Conservation (phyloP, 2,797 vertebrate genomes). For the Platalea minor region DNA sequence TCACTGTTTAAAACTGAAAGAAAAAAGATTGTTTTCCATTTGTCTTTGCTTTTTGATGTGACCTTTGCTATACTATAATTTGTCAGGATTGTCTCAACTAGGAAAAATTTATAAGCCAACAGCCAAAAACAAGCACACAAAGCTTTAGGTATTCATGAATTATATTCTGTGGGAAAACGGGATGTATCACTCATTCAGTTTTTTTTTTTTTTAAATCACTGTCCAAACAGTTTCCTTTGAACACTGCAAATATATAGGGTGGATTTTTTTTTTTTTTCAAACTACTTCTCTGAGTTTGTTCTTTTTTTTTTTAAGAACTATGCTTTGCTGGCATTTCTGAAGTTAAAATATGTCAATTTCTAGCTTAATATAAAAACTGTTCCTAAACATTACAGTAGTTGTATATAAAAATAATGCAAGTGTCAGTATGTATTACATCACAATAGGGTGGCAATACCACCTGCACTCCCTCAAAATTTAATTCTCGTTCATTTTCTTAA, state of each 20-base stretch:
- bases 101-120: not conserved
- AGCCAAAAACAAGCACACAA: not conserved
- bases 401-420: not conserved
- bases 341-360: not conserved
- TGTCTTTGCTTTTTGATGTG: not conserved
- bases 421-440: not conserved
- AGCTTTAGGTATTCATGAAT: not conserved
- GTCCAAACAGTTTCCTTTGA: not conserved
- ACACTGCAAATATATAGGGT: not conserved
- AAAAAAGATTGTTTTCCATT: not conserved
- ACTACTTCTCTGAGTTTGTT: not conserved
- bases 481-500: slow-evolving; percentile 49
- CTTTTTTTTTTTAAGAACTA: not conserved
- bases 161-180: not conserved
- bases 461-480: slow-evolving; percentile 3
- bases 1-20: not conserved
- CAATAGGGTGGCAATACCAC: not conserved
- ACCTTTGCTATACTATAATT: not conserved
- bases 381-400: not conserved
- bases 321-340: not conserved
- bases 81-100: not conserved
- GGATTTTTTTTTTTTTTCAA: not conserved
- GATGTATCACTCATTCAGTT: not conserved
- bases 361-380: not conserved
- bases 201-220: not conserved